A percentile compares a stretch with the other conserved stretches of the same genome.
Evolutionary conservation across 2,113 vertebrate genomes (phyloP).

Genomic region (Cathartes aura): DNA sequence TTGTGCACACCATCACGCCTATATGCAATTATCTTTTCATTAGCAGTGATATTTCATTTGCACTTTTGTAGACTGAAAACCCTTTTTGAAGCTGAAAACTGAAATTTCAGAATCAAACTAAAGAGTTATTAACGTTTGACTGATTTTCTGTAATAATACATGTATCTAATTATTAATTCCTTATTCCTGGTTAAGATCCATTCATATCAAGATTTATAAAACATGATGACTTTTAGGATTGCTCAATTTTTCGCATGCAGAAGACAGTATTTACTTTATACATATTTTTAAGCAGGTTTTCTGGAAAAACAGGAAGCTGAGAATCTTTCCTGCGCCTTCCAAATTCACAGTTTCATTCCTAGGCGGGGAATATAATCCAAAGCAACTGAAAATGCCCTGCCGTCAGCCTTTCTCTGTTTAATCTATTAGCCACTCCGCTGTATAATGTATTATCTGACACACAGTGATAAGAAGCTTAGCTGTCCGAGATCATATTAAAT

Average conservation of each 20-base stretch:
- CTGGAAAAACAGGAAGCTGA: neutral
- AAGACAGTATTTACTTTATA: neutral
- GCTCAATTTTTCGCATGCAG: neutral
- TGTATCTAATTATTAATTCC: neutral
- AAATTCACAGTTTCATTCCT: neutral
- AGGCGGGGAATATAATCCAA: neutral
- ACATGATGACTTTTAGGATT: neutral
- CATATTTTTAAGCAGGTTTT: neutral
- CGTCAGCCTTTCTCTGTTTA: constrained; percentile 31
- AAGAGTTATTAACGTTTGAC: neutral
- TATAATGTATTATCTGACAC: constrained; percentile 53
- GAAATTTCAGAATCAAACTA: neutral
- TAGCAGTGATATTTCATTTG: neutral
- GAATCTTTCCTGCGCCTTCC: neutral
- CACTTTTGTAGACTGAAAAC: neutral
- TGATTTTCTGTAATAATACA: neutral
- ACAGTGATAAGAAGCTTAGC: constrained; percentile 50
- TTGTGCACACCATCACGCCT: neutral
- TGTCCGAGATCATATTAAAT: constrained; percentile 43
- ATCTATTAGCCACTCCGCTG: constrained; percentile 53
- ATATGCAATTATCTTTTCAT: neutral
- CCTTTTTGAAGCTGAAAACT: neutral
- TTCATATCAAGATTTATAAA: neutral
- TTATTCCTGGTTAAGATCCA: neutral
- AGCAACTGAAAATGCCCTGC: neutral